Conservation (phyloP, 1,140 invertebrate species). For the Fopius arisanus region DNA sequence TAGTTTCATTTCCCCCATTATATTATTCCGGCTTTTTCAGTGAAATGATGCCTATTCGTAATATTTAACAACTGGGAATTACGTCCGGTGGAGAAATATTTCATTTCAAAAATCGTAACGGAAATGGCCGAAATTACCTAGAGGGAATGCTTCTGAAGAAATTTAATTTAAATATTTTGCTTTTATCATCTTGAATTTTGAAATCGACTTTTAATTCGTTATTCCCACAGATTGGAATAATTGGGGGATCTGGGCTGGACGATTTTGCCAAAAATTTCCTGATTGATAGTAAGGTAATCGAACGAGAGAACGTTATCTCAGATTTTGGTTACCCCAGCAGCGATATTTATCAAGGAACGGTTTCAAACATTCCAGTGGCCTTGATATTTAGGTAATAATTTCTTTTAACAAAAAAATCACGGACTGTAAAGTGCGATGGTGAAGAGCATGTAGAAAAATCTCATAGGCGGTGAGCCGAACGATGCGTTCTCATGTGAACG, state of each 20-base stretch:
- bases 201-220: too few relatives aligned
- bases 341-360: conserved; percentile 75
- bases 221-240: conserved; percentile 87
- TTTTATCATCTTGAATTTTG: too few relatives aligned
- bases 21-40: neutral
- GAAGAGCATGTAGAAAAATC: too few relatives aligned
- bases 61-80: neutral
- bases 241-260: conserved; percentile 93
- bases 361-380: conserved; percentile 81
- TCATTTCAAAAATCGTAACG: too few relatives aligned
- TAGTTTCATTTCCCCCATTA: neutral
- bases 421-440: too few relatives aligned
- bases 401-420: too few relatives aligned
- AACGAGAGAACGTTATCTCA: conserved; percentile 47
- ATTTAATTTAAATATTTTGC: too few relatives aligned
- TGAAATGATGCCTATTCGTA: neutral
- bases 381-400: conserved; percentile 70
- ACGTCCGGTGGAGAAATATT: too few relatives aligned
- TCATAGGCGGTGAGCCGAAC: too few relatives aligned
- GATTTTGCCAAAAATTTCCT: conserved; percentile 78
- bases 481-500: too few relatives aligned
- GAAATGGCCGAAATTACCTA: too few relatives aligned
- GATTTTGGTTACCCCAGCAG: conserved; percentile 80
- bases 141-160: too few relatives aligned
- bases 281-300: conserved; percentile 69